phyloP scores from a whole-genome alignment of 2,113 vertebrate species.

The Gopherus flavomarginatus region DNA sequence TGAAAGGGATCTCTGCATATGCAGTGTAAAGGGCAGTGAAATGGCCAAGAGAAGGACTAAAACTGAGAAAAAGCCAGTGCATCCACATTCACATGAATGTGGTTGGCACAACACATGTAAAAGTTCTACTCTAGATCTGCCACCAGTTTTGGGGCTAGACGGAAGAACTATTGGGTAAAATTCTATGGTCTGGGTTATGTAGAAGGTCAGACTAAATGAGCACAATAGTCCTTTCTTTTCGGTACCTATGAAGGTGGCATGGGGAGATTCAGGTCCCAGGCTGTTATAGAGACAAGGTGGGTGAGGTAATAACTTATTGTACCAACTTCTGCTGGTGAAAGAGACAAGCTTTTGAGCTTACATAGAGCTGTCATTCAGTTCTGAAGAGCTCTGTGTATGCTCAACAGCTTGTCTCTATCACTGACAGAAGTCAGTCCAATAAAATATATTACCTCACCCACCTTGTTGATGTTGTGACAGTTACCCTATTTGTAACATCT shows the following conservation, averaged over 20 bases:
- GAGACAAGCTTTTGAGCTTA: too few relatives aligned
- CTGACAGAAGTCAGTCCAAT: too few relatives aligned
- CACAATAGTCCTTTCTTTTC: neutral
- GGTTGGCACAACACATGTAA: neutral
- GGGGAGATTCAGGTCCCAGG: neutral
- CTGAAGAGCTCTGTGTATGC: too few relatives aligned
- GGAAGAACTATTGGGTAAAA: neutral
- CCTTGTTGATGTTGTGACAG: too few relatives aligned
- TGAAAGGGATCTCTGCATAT: neutral
- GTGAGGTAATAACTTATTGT: too few relatives aligned
- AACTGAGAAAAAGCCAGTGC: neutral
- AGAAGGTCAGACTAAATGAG: neutral
- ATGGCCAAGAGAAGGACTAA: neutral
- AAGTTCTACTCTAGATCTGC: neutral
- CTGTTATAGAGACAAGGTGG: too few relatives aligned
- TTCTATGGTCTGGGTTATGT: neutral
- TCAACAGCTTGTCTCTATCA: too few relatives aligned
- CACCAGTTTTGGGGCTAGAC: neutral
- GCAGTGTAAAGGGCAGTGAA: neutral
- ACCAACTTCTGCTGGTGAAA: too few relatives aligned
- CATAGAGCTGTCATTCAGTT: too few relatives aligned
- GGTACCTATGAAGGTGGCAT: neutral
- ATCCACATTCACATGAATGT: neutral
- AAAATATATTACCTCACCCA: too few relatives aligned
- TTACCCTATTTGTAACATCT: too few relatives aligned